Percentiles rank a stretch among this genome's conserved stretches.
These are phyloP conservation scores for Procambarus clarkii DNA, from an alignment of 1,140 invertebrate species.

Conservation along the genomic window DNA sequence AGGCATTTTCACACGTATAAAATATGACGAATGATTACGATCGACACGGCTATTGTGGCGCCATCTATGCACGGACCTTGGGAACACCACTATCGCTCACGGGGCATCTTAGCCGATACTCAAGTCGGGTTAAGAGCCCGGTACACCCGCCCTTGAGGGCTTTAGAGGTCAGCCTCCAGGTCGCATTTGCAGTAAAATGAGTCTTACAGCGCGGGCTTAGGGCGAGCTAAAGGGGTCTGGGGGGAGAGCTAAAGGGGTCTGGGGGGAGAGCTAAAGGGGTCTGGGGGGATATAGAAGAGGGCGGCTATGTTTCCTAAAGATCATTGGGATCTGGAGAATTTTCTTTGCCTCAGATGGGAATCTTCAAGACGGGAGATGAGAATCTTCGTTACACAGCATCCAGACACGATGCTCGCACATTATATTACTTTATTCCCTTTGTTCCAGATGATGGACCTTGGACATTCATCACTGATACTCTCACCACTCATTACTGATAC, in stretches of 20 bases:
- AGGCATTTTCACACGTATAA: conserved; percentile 51
- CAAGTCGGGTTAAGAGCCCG: neutral
- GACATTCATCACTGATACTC: too few species aligned
- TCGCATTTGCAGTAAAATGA: neutral
- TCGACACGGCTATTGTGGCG: conserved; percentile 52
- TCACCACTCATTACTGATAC: too few species aligned
- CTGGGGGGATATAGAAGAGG: neutral
- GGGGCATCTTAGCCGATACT: neutral
- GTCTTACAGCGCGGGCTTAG: neutral
- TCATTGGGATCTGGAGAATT: neutral
- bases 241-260: neutral
- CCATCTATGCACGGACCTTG: conserved; percentile 41
- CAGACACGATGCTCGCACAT: too few species aligned
- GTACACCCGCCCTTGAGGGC: neutral
- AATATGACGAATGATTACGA: conserved; percentile 57
- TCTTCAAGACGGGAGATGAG: neutral
- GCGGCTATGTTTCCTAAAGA: neutral
- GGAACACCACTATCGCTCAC: conserved; percentile 33
- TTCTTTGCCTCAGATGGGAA: neutral
- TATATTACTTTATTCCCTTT: too few species aligned
- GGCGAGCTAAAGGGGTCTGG: neutral
- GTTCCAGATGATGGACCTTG: too few species aligned
- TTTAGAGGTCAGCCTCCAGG: neutral
- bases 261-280: too few species aligned
- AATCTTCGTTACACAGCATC: too few species aligned